Evolutionary conservation across 2,797 vertebrate species (phyloP), one percentile per base, ranked within the genome.

Genomic region (Lacerta agilis): DNA sequence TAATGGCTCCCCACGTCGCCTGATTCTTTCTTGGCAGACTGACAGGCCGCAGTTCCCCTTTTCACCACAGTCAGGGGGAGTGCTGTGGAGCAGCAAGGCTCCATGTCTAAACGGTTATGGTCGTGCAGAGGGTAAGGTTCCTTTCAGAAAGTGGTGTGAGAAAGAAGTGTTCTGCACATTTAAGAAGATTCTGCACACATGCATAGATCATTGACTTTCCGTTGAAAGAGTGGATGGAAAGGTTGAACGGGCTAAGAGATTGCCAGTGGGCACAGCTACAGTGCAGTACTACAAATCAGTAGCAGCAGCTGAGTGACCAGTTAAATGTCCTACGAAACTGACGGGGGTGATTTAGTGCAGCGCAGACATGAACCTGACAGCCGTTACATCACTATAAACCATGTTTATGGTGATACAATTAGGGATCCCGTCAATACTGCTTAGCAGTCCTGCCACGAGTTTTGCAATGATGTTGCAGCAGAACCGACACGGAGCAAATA

Each of bases 351-450:
- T 96, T 93, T 94, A 95, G 91, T 89, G 90, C 86, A 5, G 83
- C 87, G 88, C 86, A 66, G 83, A 79, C 1, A 2, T 1, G 86
- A 67, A 80, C 73, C 33, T 73, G 90, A 91, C 92, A 93, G 91
- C 88, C 87, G 79, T 6, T 80, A 91, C 88, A 93, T 91, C 1
- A 71, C 89, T 81, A 93, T 95, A 95, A 95, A 93, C 89, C 64
- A 92, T 88, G 71, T 94, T 93, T 95, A 94, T 91, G 92, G 90
- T 94, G 93, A 92, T 94, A 38, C 33, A 93, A 94, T 96, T 94
- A 95, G 77, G 0, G 4, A 86, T 92, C 90, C 88, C 36, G 0
- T 23, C 2, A 86, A 90, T 29, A 69, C 67, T 27, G 93, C 90
- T 9, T 86, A 27, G 90, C 92, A 0, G 43, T 64, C 91, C 83